Evolutionary conservation across 2,797 vertebrate species (phyloP).

Genomic region (Pipistrellus nathusii): DNA sequence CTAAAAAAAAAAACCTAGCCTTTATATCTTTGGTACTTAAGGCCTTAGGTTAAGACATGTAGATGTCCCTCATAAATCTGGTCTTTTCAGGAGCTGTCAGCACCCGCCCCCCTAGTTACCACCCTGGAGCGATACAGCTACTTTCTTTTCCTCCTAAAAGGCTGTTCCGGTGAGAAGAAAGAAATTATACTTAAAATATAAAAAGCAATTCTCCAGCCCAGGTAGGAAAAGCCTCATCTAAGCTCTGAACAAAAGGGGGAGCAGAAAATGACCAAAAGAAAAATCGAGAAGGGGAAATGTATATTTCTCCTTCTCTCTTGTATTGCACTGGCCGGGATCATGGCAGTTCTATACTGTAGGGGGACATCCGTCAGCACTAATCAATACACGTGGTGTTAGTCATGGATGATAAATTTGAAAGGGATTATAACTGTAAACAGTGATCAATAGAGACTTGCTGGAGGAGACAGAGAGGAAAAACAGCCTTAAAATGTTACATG

Average conservation of each 20-base stretch:
- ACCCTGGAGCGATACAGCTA: conserved; percentile 48
- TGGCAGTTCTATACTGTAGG: conserved; percentile 84
- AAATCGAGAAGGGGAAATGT: conserved; percentile 77
- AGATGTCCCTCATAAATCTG: conserved; percentile 87
- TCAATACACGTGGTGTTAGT: conserved; percentile 91
- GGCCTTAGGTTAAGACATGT: conserved; percentile 84
- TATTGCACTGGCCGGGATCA: conserved; percentile 84
- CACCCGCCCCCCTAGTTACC: conserved; percentile 9
- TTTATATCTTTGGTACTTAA: conserved; percentile 86
- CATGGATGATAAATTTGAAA: conserved; percentile 94
- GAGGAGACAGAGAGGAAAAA: conserved; percentile 90
- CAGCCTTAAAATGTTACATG: conserved; percentile 90
- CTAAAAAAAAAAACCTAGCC: conserved; percentile 82
- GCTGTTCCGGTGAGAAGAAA: conserved; percentile 68
- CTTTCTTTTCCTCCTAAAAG: conserved; percentile 74
- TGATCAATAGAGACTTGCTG: conserved; percentile 92
- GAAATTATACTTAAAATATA: conserved; percentile 83
- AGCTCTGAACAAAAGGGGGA: conserved; percentile 78
- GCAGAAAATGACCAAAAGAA: conserved; percentile 83
- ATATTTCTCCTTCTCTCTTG: conserved; percentile 66
- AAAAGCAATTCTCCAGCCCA: conserved; percentile 73
- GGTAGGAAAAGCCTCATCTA: conserved; percentile 81
- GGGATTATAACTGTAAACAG: conserved; percentile 93
- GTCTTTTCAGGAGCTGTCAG: conserved; percentile 81
- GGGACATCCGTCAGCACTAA: conserved; percentile 91